Evolutionary conservation across 2,888 invertebrate species (phyloP), one percentile per base, ranked within the genome.

Genomic region (Brenthis daphne): DNA sequence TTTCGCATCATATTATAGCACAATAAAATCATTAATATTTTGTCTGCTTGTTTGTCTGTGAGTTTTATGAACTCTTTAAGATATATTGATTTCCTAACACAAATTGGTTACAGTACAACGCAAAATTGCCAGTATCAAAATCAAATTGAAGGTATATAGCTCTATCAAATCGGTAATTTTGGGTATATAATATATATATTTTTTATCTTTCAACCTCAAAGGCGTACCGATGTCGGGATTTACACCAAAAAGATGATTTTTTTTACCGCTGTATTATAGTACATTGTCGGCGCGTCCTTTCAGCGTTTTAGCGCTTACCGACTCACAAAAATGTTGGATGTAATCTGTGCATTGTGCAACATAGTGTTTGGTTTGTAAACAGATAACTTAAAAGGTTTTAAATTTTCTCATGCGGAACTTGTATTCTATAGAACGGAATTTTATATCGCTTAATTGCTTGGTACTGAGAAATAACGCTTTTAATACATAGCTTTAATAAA

Each of bases 351-450:
- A 80, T 84, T 86, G 85, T 88, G 73, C 61, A 72, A 80, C 76
- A 80, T 84, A 82, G 78, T 84, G 82, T 81, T 82, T 80, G 76
- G 81, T 78, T 81, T 82, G 80, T 84, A 86, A 82, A 84, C 68
- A 68, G 29, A 65, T 70, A 57, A 60, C 58, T 64, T 67, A 47
- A 61, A 65, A 65, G 57, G 69, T 61, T 57, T 81, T 83, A 70
- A 47, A 55, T 58, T 64, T 63, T 57, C 56, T 60, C 64, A 67
- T 68, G 57, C 56, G 63, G 51, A 54, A 63, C 63, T 24, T 43
- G 37, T 63, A 37, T n/a, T 63, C 63, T 54, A 54, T 63, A 54
- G 53, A 63, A 43, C 24, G 54, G 55, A 50, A 50, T 63, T 51
- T 67, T 67, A 51, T 67, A 63, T 43, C 50, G 43, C 51, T 53